Evolutionary conservation across 2,888 invertebrate genomes (phyloP).

Genomic region (Melanchra persicariae): DNA sequence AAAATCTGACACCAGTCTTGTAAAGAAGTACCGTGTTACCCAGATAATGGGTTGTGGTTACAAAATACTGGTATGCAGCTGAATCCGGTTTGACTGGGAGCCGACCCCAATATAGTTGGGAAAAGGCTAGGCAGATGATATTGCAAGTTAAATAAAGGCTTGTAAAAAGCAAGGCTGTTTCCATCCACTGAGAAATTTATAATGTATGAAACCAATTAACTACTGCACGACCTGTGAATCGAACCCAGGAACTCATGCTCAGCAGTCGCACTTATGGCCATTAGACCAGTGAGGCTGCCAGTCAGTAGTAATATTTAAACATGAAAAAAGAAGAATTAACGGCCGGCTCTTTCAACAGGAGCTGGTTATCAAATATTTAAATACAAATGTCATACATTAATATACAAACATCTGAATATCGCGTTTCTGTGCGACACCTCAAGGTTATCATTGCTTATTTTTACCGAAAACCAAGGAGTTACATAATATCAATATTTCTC

Average conservation of each 20-base stretch:
- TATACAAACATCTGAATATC: constrained; percentile 24
- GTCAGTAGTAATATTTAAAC: neutral
- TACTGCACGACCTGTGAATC: neutral
- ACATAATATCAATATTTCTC: constrained; percentile 22
- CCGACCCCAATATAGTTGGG: too few species aligned
- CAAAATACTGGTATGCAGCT: too few species aligned
- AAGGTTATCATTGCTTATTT: constrained; percentile 52
- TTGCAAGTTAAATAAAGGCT: too few species aligned
- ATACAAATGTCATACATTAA: constrained; percentile 31
- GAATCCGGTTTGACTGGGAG: too few species aligned
- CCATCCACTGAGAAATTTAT: too few species aligned
- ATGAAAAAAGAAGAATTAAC: neutral
- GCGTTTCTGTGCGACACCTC: constrained; percentile 23
- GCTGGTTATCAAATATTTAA: constrained; percentile 21
- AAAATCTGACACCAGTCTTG: too few species aligned
- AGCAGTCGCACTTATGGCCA: too few species aligned
- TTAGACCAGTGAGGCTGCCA: neutral
- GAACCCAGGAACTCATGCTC: neutral
- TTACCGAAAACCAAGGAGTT: constrained; percentile 28
- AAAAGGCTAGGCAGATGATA: too few species aligned
- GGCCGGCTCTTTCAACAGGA: neutral
- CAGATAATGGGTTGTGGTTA: too few species aligned
- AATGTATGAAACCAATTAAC: neutral
- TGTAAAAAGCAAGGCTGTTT: too few species aligned
- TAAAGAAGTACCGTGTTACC: too few species aligned